Conservation (phyloP, 2,888 invertebrate genomes). For the Hedychridium roseum region DNA sequence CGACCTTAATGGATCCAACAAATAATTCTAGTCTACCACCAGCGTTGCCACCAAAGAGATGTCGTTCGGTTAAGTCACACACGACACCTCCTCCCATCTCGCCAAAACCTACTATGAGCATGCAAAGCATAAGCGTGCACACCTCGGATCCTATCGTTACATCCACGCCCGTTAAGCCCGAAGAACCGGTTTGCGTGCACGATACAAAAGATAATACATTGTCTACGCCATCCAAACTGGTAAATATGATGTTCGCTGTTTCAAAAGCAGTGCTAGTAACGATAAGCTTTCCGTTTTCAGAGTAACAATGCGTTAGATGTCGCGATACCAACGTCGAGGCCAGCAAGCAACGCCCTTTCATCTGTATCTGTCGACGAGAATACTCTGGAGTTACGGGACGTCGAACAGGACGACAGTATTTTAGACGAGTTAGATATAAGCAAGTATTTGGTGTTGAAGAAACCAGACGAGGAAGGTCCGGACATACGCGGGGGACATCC, state of each 20-base stretch:
- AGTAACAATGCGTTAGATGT: slow-evolving; percentile 51
- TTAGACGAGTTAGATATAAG: slow-evolving; percentile 84
- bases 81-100: slow-evolving; percentile 56
- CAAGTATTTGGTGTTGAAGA: slow-evolving; percentile 81
- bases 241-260: slow-evolving; percentile 17
- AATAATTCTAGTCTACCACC: slow-evolving; percentile 66
- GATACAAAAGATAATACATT: slow-evolving; percentile 49
- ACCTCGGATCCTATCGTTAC: slow-evolving; percentile 47
- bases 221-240: slow-evolving; percentile 47
- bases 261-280: not conserved
- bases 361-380: slow-evolving; percentile 57
- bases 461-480: slow-evolving; percentile 84
- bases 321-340: slow-evolving; percentile 47
- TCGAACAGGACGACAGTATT: slow-evolving; percentile 57
- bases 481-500: slow-evolving; percentile 92
- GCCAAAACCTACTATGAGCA: slow-evolving; percentile 58
- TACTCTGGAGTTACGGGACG: slow-evolving; percentile 50
- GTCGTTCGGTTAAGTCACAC: slow-evolving; percentile 61
- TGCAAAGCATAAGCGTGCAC: slow-evolving; percentile 59
- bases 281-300: slow-evolving; percentile 30
- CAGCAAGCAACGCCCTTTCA: slow-evolving; percentile 55
- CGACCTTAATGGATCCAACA: slow-evolving; percentile 49
- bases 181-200: slow-evolving; percentile 31
- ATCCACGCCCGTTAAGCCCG: slow-evolving; percentile 53
- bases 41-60: slow-evolving; percentile 71